These are phyloP conservation scores for Spinus olivaceus DNA, from an alignment of 2,797 vertebrate species.

Conservation along the genomic window DNA sequence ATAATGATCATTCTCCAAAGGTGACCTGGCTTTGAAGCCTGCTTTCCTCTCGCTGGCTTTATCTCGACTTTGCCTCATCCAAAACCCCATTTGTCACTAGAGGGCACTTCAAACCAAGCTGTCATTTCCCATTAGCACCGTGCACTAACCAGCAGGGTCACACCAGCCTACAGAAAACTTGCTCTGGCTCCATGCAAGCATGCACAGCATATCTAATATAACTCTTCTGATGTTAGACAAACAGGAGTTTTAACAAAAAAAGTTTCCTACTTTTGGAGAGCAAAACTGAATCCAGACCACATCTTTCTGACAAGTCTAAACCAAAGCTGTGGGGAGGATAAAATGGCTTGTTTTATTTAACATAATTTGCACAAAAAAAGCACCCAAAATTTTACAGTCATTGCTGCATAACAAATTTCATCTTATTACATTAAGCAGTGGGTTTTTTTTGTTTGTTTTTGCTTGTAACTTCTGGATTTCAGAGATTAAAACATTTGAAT, in stretches of 20 bases:
- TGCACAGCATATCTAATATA: not conserved
- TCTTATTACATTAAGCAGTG: not conserved
- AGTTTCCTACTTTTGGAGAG: not conserved
- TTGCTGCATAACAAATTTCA: not conserved
- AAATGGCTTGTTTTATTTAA: not conserved
- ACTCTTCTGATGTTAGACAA: not conserved
- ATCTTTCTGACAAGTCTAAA: not conserved
- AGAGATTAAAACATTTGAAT: not conserved
- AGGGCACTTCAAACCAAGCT: constrained; percentile 56
- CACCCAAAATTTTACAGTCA: not conserved
- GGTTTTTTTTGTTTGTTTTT: too few species aligned
- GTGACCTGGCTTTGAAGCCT: not conserved
- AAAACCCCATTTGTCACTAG: constrained; percentile 34
- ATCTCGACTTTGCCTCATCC: not conserved
- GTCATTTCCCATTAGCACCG: not conserved
- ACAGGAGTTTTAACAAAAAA: not conserved
- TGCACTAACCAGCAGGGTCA: fast-evolving
- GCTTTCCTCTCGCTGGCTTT: not conserved
- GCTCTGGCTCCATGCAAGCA: not conserved
- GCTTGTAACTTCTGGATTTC: not conserved
- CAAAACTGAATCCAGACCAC: not conserved
- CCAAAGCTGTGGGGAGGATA: not conserved
- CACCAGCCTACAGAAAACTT: not conserved
- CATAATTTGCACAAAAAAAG: not conserved
- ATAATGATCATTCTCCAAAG: not conserved